Evolutionary conservation across 2,888 invertebrate genomes (phyloP), one percentile per base, ranked within the genome.

Genomic region (Frankliniella intonsa): DNA sequence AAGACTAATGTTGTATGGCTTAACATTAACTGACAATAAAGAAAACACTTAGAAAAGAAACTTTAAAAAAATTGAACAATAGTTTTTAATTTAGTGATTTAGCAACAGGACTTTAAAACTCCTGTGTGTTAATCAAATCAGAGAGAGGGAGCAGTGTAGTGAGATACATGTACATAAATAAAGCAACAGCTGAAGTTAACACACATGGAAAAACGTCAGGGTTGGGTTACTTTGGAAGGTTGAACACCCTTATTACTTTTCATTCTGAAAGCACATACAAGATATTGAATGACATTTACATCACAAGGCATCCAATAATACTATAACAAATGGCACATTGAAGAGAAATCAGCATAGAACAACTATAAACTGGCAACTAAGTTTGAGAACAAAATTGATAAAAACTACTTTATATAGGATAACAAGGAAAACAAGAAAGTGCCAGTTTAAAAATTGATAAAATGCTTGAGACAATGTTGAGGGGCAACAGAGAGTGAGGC

Each of bases 281-380:
- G 12, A 76, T 62, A 62, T 38, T 38, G 55, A 55, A 55, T 22
- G 69, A 76, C 69, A 76, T 22, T 22, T 62, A 76, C 22, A 76
- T 76, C 69, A 76, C 69, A 76, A 76, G 69, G 69, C 69, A 76
- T 76, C 25, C 69, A 76, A 76, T 25, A 76, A 76, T 76, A 76
- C 69, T 76, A 76, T 25, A 76, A 76, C 69, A 12, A 76, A 76
- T 76, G 69, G 69, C 69, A 76, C 69, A 76, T 76, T 76, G 12
- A 76, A 76, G 69, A 76, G 69, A 76, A 12, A 76, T n/a, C 12
- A 9, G 69, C 69, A 76, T 25, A 25, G 22, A 76, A 25, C 69
- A 76, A 76, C 25, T 76, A 12, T 11, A 76, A 22, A 25, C 69
- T 76, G 69, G 69, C 69, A 76, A 11, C 25, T 9, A 76, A 25